Evolutionary conservation across 2,113 vertebrate species (phyloP).

Genomic region (Agelaius phoeniceus): DNA sequence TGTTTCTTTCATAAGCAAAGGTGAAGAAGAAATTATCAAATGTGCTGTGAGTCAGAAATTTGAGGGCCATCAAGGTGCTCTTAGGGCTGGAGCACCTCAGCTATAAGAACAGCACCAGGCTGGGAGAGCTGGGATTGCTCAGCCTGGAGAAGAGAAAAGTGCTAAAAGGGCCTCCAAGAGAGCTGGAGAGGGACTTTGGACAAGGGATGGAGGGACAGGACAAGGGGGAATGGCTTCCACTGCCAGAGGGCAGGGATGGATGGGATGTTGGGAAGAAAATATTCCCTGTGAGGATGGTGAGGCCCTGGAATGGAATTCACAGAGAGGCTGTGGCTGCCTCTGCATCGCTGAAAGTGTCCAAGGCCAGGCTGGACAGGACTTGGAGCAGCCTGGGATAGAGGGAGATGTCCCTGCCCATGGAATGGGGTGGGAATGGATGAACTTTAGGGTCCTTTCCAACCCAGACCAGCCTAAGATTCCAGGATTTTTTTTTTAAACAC

Average conservation of each 20-base stretch:
- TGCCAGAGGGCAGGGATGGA: neutral
- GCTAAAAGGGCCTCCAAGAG: neutral
- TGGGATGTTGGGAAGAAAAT: neutral
- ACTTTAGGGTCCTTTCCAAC: neutral
- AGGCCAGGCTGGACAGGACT: accelerated
- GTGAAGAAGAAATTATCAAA: neutral
- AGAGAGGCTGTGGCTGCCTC: neutral
- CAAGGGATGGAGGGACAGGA: neutral
- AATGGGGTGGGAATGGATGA: accelerated
- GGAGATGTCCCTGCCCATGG: neutral
- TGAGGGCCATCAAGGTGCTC: neutral
- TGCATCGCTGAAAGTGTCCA: neutral
- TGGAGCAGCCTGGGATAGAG: neutral
- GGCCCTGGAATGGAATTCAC: neutral
- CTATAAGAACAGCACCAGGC: neutral
- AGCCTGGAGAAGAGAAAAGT: neutral
- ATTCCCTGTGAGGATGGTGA: accelerated
- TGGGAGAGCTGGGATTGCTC: neutral
- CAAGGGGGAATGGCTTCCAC: neutral
- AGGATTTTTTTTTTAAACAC: neutral
- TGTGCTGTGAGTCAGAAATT: neutral
- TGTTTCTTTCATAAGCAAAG: neutral
- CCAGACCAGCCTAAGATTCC: neutral
- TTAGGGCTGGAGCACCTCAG: neutral
- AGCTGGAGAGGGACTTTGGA: neutral